These are phyloP conservation scores for Aphaenogaster floridana DNA, from an alignment of 1,140 invertebrate species.

Conservation along the genomic window DNA sequence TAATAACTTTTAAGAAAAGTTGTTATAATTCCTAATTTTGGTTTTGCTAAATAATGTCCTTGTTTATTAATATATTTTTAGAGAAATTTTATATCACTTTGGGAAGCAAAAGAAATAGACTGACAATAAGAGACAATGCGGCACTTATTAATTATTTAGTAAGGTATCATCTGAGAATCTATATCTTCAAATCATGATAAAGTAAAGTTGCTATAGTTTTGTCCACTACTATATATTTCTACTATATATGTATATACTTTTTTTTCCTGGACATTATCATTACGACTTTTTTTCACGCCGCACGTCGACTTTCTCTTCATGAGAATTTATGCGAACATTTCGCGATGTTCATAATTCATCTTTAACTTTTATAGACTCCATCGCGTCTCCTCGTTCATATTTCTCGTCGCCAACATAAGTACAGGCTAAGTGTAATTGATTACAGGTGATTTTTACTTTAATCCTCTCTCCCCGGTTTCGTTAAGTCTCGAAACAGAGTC, in stretches of 20 bases:
- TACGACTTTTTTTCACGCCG: neutral
- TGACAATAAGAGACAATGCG: too few relatives aligned
- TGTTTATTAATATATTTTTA: too few relatives aligned
- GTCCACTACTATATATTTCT: neutral
- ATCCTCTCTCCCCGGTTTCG: neutral
- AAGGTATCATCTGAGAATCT: too few relatives aligned
- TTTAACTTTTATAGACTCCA: neutral
- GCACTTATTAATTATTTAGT: too few relatives aligned
- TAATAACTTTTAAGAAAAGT: too few relatives aligned
- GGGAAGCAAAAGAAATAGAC: too few relatives aligned
- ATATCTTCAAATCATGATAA: too few relatives aligned
- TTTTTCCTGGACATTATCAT: neutral
- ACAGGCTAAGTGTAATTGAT: neutral
- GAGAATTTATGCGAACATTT: neutral
- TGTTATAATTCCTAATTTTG: too few relatives aligned
- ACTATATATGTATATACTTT: neutral
- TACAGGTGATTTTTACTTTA: neutral
- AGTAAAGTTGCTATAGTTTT: too few relatives aligned
- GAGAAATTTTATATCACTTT: too few relatives aligned
- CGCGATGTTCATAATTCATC: slow-evolving; percentile 4
- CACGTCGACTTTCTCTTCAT: slow-evolving; percentile 10
- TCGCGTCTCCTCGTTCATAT: neutral
- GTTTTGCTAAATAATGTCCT: too few relatives aligned
- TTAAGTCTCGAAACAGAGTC: slow-evolving; percentile 2
- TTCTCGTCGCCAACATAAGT: neutral